Evolutionary conservation across 2,113 vertebrate genomes (phyloP).

Genomic region (Urocitellus parryii): DNA sequence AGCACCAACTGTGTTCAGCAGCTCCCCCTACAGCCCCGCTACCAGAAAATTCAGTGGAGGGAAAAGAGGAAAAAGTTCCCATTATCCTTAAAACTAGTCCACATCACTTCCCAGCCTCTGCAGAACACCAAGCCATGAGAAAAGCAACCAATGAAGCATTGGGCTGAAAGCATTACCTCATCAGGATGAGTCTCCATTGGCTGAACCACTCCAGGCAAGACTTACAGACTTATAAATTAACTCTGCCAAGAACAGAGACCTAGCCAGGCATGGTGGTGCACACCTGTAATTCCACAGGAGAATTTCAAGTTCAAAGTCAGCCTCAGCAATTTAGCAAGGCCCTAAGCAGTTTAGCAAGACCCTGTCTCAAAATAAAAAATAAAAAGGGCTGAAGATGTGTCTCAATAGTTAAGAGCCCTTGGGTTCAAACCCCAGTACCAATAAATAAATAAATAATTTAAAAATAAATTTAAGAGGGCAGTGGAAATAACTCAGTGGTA

Average conservation of each 20-base stretch:
- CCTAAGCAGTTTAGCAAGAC: too few species aligned
- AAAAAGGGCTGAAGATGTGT: too few species aligned
- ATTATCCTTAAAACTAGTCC: background rate
- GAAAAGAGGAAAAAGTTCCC: background rate
- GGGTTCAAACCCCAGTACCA: too few species aligned
- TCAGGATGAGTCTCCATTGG: slow-evolving; percentile 33
- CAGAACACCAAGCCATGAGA: background rate
- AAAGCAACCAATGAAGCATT: slow-evolving; percentile 18
- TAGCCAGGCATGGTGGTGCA: too few species aligned
- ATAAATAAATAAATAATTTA: too few species aligned
- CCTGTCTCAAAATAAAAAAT: too few species aligned
- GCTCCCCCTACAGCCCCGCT: background rate
- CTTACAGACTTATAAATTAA: background rate
- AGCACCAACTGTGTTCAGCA: background rate
- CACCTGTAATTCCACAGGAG: too few species aligned
- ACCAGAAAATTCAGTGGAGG: background rate
- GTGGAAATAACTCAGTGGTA: too few species aligned
- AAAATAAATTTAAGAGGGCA: too few species aligned
- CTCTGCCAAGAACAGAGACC: background rate
- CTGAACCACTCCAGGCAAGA: background rate
- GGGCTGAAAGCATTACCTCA: slow-evolving; percentile 47
- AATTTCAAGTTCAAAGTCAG: too few species aligned
- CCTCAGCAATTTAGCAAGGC: too few species aligned
- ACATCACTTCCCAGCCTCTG: background rate
- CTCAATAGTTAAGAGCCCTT: too few species aligned